Base-by-base conservation (phyloP, 2,797 vertebrate species). In the Phataginus tricuspis region DNA sequence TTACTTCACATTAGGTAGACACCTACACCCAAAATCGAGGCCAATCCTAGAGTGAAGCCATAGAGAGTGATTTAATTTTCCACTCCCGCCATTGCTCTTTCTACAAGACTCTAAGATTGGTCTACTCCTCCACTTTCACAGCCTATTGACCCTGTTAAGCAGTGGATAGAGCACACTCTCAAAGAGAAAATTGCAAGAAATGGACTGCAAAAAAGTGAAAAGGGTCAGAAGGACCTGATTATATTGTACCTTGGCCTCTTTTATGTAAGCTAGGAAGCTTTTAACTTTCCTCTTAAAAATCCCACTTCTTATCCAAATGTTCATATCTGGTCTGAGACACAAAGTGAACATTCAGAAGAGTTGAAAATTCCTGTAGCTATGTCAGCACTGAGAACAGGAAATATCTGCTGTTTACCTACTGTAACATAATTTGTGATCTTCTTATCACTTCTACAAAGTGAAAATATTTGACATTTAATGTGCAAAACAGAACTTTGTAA, bases 211-310 rank as follows among this genome's bases (percentile, higher is more conserved):
- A 93, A 96, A 59, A 82, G 74, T 94, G 55, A 91, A 94, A 92
- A 77, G 15, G 15, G 6, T 11, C 94, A 96, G 75, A 90, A 95
- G 42, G 63, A 91, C 34, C n/a, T 94, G 89, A 88, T 97, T 96
- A 96, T 91, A 89, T 97, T 95, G 69, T 91, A 91, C 31, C 21
- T 93, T 88, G 91, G 51, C 86, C 95, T 96, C 96, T 97, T 97
- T 97, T 95, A 90, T 86, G 64, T 91, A 92, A 94, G 79, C 83
- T 92, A 92, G 90, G 83, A 97, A 96, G 74, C 69, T 92, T 84
- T 88, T 87, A 96, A 95, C 72, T 92, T 96, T 85, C 55, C 82
- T 92, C 61, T 23, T 55, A 42, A 87, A 66, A 68, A 49, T 21
- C 23, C 23, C 18, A 29, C 71, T 79, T 89, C 89, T 92, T 94